Percentiles rank a stretch among this genome's conserved stretches.
Evolutionary conservation across 2,113 vertebrate species (phyloP).

Genomic region (Chloropsis cyanopogon): DNA sequence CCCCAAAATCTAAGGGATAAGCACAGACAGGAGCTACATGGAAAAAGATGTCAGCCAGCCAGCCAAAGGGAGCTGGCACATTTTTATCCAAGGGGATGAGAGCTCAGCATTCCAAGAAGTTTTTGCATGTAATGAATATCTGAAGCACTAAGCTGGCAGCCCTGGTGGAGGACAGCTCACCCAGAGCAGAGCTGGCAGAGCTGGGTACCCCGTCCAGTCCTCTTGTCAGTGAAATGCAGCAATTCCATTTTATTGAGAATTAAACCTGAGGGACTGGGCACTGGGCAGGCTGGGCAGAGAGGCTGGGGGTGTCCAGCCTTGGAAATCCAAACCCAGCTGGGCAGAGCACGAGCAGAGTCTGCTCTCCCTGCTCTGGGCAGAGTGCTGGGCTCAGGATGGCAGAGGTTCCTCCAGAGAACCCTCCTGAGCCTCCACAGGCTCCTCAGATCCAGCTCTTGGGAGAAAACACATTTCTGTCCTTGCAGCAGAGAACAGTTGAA

Average conservation of each 20-base stretch:
- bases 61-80: background rate
- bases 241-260: rapidly evolving
- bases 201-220: background rate
- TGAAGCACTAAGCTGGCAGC: background rate
- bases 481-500: background rate
- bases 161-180: background rate
- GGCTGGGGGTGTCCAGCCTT: background rate
- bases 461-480: background rate
- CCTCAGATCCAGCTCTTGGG: background rate
- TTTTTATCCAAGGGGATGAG: background rate
- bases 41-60: background rate
- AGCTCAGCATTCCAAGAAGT: background rate
- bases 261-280: background rate
- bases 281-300: background rate
- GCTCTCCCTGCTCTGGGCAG: background rate
- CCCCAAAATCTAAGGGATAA: background rate
- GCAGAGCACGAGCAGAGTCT: background rate
- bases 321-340: background rate
- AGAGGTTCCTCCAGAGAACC: background rate
- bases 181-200: background rate
- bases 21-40: background rate
- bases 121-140: background rate
- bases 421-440: background rate
- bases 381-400: rapidly evolving
- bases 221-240: background rate